Evolutionary conservation across 2,797 vertebrate genomes (phyloP), one percentile per base, ranked within the genome.

Genomic region (Tapirus indicus): DNA sequence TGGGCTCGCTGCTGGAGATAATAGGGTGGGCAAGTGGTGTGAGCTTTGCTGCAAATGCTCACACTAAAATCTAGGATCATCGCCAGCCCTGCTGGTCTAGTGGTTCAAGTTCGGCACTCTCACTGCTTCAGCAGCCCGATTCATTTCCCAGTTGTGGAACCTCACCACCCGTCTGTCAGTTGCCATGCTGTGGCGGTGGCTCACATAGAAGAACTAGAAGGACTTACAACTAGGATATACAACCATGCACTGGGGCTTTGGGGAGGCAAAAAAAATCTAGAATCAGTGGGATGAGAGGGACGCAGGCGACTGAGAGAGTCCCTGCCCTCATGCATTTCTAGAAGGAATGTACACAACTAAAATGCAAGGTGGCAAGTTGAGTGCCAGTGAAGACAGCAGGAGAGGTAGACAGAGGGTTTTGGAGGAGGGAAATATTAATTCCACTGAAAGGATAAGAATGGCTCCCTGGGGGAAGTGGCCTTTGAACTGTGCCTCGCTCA

Each of bases 1-100:
- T 1, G 60, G 69, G 60, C 68, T 2, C 4, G 29, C 49, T 17
- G 49, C 71, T 29, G 8, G 56, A 27, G 71, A 21, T 38, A 2
- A 4, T 2, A 2, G 27, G 35, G n/a, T 47, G 0, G n/a, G n/a
- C 62, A 20, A 0, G 20, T 14, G 14, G 10, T 32, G 16, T 32
- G 21, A 27, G n/a, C 41, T 35, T 27, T 44, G n/a, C 32, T 44
- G 54, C 17, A 49, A 2, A 25, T 16, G 20, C 25, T 47, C 6
- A 16, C 49, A 20, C 60, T 41, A 25, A 4, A 52, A 14, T n/a
- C 80, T 62, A 17, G 64, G 54, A 21, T 54, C 72, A 2, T 47
- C 9, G 47, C 47, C 47, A 47, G 47, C 47, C 47, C 47, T 9
- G 47, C 9, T 47, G 47, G 47, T 47, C 11, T 47, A 47, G 47